Evolutionary conservation across 2,888 invertebrate genomes (phyloP), one percentile per base, ranked within the genome.

Genomic region (Willowsia nigromaculata): DNA sequence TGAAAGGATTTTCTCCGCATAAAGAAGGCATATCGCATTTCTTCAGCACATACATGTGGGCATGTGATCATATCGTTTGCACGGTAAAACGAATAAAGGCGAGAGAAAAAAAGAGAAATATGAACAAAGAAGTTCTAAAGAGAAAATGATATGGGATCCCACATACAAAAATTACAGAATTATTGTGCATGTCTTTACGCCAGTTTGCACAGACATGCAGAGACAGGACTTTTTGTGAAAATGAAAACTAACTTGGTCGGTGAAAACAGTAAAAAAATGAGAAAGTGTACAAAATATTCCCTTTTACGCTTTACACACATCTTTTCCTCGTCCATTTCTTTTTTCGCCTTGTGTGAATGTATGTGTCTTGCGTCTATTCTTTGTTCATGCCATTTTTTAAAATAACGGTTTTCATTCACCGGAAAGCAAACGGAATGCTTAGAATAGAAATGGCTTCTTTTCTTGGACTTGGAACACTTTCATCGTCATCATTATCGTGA

Each of bases 381-480:
- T 18, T 6, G 53, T 13, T 50, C 18, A 5, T n/a, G 40, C 15
- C 18, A 40, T 18, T 40, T 68, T 22, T 65, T 65, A n/a, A 13
- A 18, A 7, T 62, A 62, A 30, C 27, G 18, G 30, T 13, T 11
- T 62, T 68, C 22, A 40, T 68, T 68, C 40, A 18, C 68, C 68
- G 68, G 68, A 68, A 68, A 68, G 40, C 68, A 68, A 18, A 33
- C 68, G 5, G 40, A 33, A 37, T 40, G 37, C 40, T 68, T 68
- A 68, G 37, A 68, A 68, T 68, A 40, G 37, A 68, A 68, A 68
- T 37, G 68, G 37, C 40, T 68, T 62, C 37, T 37, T 37, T 37
- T 37, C 68, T 27, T 62, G 27, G 30, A 27, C 30, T 62, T 30
- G 53, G 18, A n/a, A 30, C 33, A 30, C 15, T 43, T 62, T 62